A percentile compares a stretch with the other conserved stretches of the same genome.
These are phyloP conservation scores for Onychomys leucogaster DNA, from an alignment of 2,797 vertebrate genomes.

Conservation along the genomic window DNA sequence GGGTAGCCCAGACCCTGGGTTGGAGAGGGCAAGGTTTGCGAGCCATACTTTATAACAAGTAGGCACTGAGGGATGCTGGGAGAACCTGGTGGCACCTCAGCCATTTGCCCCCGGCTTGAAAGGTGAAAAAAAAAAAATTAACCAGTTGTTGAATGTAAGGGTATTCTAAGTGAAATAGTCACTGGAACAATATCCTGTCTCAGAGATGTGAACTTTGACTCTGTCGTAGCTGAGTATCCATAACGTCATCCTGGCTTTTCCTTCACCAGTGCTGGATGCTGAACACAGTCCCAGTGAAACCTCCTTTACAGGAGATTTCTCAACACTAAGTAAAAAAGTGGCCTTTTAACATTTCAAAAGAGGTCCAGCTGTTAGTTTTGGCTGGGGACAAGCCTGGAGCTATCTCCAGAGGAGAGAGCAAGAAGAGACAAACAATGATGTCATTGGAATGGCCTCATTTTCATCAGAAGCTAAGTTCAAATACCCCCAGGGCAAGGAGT, in stretches of 20 bases:
- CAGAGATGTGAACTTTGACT: neutral
- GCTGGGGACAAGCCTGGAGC: neutral
- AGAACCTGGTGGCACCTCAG: neutral
- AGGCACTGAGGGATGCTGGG: neutral
- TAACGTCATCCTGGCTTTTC: constrained; percentile 28
- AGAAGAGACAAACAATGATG: constrained; percentile 59
- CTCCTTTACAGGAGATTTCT: constrained; percentile 24
- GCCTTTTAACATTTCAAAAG: constrained; percentile 40
- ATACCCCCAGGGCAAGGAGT: neutral
- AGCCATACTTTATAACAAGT: neutral
- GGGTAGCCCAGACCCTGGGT: neutral
- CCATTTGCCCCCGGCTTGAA: neutral
- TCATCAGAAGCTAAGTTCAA: constrained; percentile 59
- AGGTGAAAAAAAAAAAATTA: neutral
- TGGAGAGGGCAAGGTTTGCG: neutral
- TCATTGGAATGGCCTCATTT: constrained; percentile 58
- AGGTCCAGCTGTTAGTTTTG: constrained; percentile 51
- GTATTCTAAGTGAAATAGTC: neutral
- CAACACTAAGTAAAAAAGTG: constrained; percentile 27
- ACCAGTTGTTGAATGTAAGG: neutral
- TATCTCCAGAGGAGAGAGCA: constrained; percentile 48
- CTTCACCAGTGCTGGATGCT: neutral
- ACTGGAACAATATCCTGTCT: neutral
- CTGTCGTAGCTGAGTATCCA: neutral
- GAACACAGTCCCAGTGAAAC: neutral